Conservation (phyloP, 1,140 invertebrate species). For the Micrasema longulum region DNA sequence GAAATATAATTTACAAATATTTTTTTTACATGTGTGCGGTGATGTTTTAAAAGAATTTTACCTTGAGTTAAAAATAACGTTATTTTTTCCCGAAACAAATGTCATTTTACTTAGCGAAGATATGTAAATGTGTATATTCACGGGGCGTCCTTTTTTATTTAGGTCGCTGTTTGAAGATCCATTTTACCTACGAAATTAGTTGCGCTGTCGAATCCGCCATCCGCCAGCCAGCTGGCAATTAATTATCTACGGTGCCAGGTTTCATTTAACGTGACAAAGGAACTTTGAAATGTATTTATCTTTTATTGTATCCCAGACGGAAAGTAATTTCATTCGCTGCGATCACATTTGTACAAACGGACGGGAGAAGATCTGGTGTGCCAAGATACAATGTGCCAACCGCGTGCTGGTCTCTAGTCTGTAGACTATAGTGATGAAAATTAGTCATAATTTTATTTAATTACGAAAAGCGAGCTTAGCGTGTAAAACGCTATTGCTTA, state of each 20-base stretch:
- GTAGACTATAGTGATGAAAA: too few relatives aligned
- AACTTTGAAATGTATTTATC: constrained; percentile 16
- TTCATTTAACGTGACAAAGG: constrained; percentile 26
- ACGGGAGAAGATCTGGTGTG: too few relatives aligned
- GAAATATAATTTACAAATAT: not conserved
- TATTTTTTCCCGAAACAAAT: not conserved
- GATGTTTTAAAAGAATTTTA: not conserved
- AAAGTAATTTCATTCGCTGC: not conserved
- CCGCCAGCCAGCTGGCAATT: not conserved
- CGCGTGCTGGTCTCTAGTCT: not conserved
- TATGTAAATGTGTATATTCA: not conserved
- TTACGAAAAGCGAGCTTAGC: too few relatives aligned
- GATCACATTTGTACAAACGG: too few relatives aligned
- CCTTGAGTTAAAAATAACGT: not conserved
- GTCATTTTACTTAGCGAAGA: not conserved
- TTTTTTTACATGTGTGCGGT: not conserved
- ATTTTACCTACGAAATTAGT: constrained; percentile 1
- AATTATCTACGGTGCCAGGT: constrained; percentile 22
- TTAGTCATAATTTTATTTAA: too few relatives aligned
- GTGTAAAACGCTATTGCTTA: too few relatives aligned
- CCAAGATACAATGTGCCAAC: constrained; percentile 42
- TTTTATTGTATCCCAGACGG: constrained; percentile 29
- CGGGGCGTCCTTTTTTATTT: not conserved
- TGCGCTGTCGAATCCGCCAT: constrained; percentile 9
- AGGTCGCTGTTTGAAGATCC: constrained; percentile 19